phyloP scores from a whole-genome alignment of 2,888 invertebrate species.

The Epirrhoe alternata region DNA sequence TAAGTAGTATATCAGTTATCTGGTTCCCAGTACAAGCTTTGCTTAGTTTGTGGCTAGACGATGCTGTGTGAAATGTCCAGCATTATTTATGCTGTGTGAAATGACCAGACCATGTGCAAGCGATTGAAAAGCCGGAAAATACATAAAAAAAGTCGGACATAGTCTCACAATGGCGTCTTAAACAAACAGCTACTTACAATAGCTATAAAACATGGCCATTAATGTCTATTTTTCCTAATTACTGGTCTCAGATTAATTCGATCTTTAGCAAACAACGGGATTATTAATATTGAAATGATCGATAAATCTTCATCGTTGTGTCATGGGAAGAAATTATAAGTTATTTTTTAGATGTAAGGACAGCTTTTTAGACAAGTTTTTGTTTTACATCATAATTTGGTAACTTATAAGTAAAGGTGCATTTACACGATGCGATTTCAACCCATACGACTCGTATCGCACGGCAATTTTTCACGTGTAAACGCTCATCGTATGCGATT shows the following conservation, averaged over 20 bases:
- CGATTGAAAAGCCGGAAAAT: slow-evolving; percentile 13
- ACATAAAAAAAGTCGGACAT: slow-evolving; percentile 10
- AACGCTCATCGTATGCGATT: too few relatives aligned
- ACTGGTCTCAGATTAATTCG: slow-evolving; percentile 42
- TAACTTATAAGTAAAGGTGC: too few relatives aligned
- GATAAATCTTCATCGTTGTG: slow-evolving; percentile 28
- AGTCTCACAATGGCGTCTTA: slow-evolving; percentile 10
- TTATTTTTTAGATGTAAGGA: background rate
- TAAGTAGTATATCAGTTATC: too few relatives aligned
- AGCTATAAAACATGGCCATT: slow-evolving; percentile 42
- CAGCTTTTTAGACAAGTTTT: background rate
- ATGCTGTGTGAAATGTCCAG: too few relatives aligned
- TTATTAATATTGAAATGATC: slow-evolving; percentile 28
- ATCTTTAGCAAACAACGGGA: slow-evolving; percentile 31
- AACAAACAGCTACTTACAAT: slow-evolving; percentile 40
- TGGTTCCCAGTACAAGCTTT: too few relatives aligned
- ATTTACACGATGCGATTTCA: too few relatives aligned
- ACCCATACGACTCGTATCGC: too few relatives aligned
- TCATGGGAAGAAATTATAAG: background rate
- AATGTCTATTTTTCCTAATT: slow-evolving; percentile 47
- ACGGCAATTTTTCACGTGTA: too few relatives aligned
- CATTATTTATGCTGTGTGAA: too few relatives aligned
- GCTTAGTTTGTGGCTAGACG: too few relatives aligned
- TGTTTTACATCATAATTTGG: too few relatives aligned
- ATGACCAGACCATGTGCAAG: too few relatives aligned